A percentile compares a stretch with the other conserved stretches of the same genome.
Conservation (phyloP, 1,140 invertebrate genomes). For the Brachionus sp. region DNA sequence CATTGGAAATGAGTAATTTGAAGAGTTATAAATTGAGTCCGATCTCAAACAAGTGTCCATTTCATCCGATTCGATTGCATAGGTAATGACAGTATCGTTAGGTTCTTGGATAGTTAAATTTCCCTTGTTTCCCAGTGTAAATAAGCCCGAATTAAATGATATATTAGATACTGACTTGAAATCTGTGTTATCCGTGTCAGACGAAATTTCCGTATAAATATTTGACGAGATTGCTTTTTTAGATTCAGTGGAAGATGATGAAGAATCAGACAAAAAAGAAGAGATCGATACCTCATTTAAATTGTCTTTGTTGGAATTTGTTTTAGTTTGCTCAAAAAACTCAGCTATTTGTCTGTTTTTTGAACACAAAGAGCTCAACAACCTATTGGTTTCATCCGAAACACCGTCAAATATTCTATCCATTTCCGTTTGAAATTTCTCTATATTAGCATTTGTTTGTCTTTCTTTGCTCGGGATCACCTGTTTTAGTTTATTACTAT, state of each 20-base stretch:
- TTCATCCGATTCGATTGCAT: not conserved
- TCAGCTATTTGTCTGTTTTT: conserved; percentile 37
- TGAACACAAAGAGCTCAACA: not conserved
- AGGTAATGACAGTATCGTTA: not conserved
- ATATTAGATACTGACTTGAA: not conserved
- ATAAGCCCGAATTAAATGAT: not conserved
- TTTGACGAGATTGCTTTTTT: not conserved
- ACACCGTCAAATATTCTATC: conserved; percentile 39
- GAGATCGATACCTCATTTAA: conserved; percentile 1
- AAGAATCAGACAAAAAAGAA: conserved; percentile 25
- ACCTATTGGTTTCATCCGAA: conserved; percentile 1
- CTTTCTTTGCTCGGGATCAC: not conserved
- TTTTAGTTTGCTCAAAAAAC: not conserved
- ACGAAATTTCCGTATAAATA: not conserved
- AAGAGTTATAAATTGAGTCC: not conserved
- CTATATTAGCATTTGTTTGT: not conserved
- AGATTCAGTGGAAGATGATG: not conserved
- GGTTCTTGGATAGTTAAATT: conserved; percentile 5
- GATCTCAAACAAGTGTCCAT: not conserved
- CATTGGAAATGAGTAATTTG: not conserved
- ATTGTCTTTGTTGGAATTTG: not conserved
- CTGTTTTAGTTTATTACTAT: not conserved
- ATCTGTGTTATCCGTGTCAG: not conserved
- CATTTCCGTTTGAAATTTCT: conserved; percentile 1
- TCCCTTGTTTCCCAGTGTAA: not conserved